Percentiles rank a stretch among this genome's conserved stretches.
Conservation (phyloP, 53 echinoderm and acorn worm genomes). For the Mesocentrotus franciscanus region DNA sequence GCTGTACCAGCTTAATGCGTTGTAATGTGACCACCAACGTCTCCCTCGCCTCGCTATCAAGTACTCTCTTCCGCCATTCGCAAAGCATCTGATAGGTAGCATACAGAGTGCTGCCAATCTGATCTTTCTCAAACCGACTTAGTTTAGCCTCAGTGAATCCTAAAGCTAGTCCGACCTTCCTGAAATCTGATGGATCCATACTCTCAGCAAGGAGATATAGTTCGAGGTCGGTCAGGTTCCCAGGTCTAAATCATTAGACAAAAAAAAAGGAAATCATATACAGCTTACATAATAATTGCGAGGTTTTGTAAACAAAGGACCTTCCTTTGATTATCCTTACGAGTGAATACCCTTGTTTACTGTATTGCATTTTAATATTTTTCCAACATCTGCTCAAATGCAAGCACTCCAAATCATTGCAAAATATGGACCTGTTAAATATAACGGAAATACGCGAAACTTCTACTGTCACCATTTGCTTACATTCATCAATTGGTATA, state of each 20-base stretch:
- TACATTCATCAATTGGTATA: no score
- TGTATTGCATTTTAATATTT: no score
- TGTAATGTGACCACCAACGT: not conserved
- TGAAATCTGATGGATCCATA: conserved; percentile 15
- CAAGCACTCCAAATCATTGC: no score
- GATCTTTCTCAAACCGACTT: not conserved
- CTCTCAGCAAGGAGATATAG: not conserved
- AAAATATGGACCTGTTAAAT: no score
- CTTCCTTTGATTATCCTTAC: no score
- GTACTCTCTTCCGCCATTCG: not conserved
- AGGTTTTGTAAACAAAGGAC: no score
- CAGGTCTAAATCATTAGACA: not conserved
- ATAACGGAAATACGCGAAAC: no score
- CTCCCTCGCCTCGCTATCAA: not conserved
- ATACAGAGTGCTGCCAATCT: not conserved
- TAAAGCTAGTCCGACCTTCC: conserved; percentile 10
- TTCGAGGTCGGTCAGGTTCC: not conserved
- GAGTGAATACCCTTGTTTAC: no score
- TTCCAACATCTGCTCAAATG: no score
- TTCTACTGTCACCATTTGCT: no score
- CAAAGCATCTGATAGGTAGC: conserved; percentile 25
- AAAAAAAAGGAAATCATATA: no score
- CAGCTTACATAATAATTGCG: no score
- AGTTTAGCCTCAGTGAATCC: not conserved
- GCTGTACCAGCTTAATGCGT: not conserved